These are phyloP conservation scores for Ostrea edulis DNA, from an alignment of 1,140 invertebrate species.

Conservation along the genomic window DNA sequence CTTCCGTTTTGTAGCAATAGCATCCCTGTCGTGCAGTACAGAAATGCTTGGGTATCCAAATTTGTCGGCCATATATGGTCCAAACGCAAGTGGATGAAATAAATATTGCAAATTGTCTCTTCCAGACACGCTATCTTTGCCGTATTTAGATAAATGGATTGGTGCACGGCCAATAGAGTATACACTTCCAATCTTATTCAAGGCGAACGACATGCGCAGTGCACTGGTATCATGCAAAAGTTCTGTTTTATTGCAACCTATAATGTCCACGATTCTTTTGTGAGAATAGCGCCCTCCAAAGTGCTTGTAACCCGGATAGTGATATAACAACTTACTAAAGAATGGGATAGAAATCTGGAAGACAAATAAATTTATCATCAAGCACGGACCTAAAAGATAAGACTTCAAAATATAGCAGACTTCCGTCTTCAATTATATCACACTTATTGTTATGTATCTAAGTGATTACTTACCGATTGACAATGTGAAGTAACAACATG, in stretches of 20 bases:
- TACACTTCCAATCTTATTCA: conserved; percentile 72
- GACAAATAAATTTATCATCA: conserved; percentile 40
- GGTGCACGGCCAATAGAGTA: conserved; percentile 71
- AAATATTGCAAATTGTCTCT: conserved; percentile 71
- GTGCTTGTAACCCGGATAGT: conserved; percentile 75
- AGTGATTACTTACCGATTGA: conserved; percentile 9
- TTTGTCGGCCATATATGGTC: conserved; percentile 76
- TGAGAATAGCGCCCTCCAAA: conserved; percentile 72
- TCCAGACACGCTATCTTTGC: conserved; percentile 71
- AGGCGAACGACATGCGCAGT: conserved; percentile 71
- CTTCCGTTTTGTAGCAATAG: conserved; percentile 69
- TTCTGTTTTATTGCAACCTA: conserved; percentile 61
- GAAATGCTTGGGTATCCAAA: conserved; percentile 75
- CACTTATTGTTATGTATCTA: neutral
- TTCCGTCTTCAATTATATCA: neutral
- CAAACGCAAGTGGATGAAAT: conserved; percentile 75
- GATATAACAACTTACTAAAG: conserved; percentile 64
- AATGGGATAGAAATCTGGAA: conserved; percentile 66
- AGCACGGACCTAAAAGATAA: neutral
- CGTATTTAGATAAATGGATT: conserved; percentile 71
- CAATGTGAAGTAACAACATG: neutral
- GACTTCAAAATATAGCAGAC: neutral
- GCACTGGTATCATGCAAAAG: conserved; percentile 74
- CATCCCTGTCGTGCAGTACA: conserved; percentile 69
- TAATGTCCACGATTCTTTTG: conserved; percentile 61